Base-by-base conservation (phyloP, 2,888 invertebrate species). In the Globia sparganii region DNA sequence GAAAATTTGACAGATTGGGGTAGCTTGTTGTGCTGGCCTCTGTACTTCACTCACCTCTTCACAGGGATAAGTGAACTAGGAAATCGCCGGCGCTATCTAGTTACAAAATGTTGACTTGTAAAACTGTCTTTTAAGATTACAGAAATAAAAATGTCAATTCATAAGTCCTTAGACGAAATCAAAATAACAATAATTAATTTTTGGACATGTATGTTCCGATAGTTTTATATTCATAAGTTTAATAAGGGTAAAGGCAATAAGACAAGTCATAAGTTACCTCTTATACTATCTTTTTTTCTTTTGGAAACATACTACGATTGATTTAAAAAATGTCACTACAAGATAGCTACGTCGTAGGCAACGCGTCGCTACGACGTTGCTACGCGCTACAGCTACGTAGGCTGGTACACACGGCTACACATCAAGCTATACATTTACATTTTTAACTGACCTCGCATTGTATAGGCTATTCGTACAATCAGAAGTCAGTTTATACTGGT, bases 201-300 rank as follows among this genome's bases (percentile, higher is more conserved):
- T 58, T 58, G 40, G 40, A 69, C 58, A 69, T 61, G 49, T 46
- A 69, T 56, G 56, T 37, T 61, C 25, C n/a, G 21, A 69, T 61
- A 61, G 28, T 61, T 40, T 28, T 31, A 62, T 61, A 53, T 49
- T 43, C 43, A 64, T 49, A 58, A 25, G 9, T 67, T 64, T 46
- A 64, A 58, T 66, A 46, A 37, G 25, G 25, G 5, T 68, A 59
- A 78, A 72, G 46, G 59, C 71, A 71, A 64, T 62, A 76, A 15
- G 15, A 72, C 75, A 84, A 75, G 71, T 72, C n/a, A 46, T 61
- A 67, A 37, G 43, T 67, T 56, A 81, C 40, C 37, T 65, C 13
- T 58, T 6, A 28, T 53, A n/a, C n/a, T n/a, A 49, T 15, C 34
- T 58, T 43, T 40, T 40, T 59, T 4, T 53, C 9, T 11, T 31